Evolutionary conservation across 2,113 vertebrate genomes (phyloP).

Genomic region (Haemorhous mexicanus): DNA sequence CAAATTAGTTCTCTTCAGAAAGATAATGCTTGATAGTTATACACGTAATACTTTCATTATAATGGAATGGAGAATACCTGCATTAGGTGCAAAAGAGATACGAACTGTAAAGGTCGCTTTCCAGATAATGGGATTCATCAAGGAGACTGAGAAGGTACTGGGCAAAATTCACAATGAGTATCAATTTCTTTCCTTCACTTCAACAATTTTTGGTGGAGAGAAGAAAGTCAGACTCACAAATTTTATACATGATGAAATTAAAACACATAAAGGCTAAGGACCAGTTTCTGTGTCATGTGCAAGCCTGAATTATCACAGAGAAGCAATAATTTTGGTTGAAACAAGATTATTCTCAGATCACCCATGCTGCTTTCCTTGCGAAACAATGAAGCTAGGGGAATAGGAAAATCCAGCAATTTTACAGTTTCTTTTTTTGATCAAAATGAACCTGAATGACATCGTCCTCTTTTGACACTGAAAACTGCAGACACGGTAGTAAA

Average conservation of each 20-base stretch:
- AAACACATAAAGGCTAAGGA: neutral
- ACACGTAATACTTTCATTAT: constrained; percentile 74
- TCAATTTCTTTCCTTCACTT: constrained; percentile 25
- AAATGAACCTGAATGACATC: neutral
- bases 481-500: neutral
- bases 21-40: constrained; percentile 67
- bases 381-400: neutral
- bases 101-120: constrained; percentile 71
- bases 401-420: neutral
- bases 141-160: constrained; percentile 33
- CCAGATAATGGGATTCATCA: constrained; percentile 72
- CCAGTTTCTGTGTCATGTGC: neutral
- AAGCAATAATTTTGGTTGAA: neutral
- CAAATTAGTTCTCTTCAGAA: constrained; percentile 69
- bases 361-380: neutral
- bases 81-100: constrained; percentile 64
- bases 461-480: neutral
- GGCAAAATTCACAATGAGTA: constrained; percentile 57
- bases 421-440: neutral
- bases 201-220: constrained; percentile 25
- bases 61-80: constrained; percentile 68
- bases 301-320: neutral
- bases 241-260: neutral
- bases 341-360: neutral
- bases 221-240: constrained; percentile 50